Evolutionary conservation across 1,140 invertebrate species (phyloP).

Genomic region (Euura lappo): DNA sequence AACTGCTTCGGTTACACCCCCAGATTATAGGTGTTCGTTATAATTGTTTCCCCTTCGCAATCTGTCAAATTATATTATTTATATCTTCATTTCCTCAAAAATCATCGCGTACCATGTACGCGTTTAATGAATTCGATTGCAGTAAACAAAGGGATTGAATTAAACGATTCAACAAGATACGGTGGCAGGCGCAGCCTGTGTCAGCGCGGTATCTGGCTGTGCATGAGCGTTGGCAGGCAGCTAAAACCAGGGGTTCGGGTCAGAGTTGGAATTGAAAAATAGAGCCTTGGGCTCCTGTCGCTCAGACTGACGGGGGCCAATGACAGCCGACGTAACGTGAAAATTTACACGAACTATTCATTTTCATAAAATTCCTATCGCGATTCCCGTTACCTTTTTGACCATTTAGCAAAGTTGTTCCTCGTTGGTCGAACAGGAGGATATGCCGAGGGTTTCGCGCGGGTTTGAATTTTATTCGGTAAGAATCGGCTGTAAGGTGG

Average conservation of each 20-base stretch:
- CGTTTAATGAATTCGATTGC: background rate
- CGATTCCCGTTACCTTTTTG: too few relatives aligned
- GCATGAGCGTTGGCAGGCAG: conserved; percentile 1
- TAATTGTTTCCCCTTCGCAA: too few relatives aligned
- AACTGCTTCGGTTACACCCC: too few relatives aligned
- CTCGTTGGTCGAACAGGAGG: too few relatives aligned
- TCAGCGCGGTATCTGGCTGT: background rate
- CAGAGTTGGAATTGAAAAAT: conserved; percentile 56
- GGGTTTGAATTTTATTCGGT: too few relatives aligned
- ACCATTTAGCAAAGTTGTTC: too few relatives aligned
- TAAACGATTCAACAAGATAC: background rate
- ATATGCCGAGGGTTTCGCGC: too few relatives aligned
- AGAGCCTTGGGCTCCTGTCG: conserved; percentile 53
- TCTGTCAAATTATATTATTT: too few relatives aligned
- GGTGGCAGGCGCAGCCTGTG: background rate
- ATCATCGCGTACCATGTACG: too few relatives aligned
- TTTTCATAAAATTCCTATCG: conserved; percentile 7
- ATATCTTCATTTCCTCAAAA: too few relatives aligned
- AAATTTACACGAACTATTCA: conserved; percentile 23
- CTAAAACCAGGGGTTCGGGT: background rate
- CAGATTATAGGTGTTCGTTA: too few relatives aligned
- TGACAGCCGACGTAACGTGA: conserved; percentile 58
- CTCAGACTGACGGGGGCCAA: conserved; percentile 51
- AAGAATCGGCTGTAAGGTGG: too few relatives aligned
- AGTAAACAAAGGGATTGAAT: background rate